A percentile compares a stretch with the other conserved stretches of the same genome.
phyloP scores from a whole-genome alignment of 2,888 invertebrate genomes.

The Notocelia uddmanniana region DNA sequence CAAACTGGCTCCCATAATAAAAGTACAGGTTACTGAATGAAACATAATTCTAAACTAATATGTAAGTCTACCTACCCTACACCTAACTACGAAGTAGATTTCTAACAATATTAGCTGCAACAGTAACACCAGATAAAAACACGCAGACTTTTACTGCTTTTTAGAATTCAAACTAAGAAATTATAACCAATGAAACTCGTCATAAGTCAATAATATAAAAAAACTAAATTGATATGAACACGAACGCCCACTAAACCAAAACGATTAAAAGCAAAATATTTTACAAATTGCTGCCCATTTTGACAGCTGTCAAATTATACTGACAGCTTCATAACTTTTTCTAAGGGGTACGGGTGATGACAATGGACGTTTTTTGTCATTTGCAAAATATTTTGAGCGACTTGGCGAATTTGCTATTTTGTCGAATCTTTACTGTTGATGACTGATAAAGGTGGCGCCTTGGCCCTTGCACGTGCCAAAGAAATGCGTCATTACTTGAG shows the following conservation, averaged over 20 bases:
- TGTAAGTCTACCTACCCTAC: too few relatives aligned
- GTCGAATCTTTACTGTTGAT: constrained; percentile 51
- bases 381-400: constrained; percentile 48
- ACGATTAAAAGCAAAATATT: constrained; percentile 54
- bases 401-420: constrained; percentile 50
- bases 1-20: too few relatives aligned
- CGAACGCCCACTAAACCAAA: constrained; percentile 34
- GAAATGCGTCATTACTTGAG: constrained; percentile 41
- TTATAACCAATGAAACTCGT: not conserved
- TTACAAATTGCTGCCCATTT: constrained; percentile 67
- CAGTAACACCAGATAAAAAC: too few relatives aligned
- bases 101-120: too few relatives aligned
- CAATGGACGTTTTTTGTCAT: constrained; percentile 50
- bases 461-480: constrained; percentile 38
- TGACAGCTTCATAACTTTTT: constrained; percentile 72
- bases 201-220: not conserved
- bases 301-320: constrained; percentile 81
- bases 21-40: too few relatives aligned
- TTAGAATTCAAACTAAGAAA: not conserved
- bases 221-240: constrained; percentile 24
- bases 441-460: constrained; percentile 55
- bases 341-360: constrained; percentile 48
- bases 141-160: too few relatives aligned
- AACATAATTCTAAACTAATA: too few relatives aligned
- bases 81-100: too few relatives aligned